Conservation (phyloP, 92 coral and sea anemone genomes). For the Meandrina meandrites region DNA sequence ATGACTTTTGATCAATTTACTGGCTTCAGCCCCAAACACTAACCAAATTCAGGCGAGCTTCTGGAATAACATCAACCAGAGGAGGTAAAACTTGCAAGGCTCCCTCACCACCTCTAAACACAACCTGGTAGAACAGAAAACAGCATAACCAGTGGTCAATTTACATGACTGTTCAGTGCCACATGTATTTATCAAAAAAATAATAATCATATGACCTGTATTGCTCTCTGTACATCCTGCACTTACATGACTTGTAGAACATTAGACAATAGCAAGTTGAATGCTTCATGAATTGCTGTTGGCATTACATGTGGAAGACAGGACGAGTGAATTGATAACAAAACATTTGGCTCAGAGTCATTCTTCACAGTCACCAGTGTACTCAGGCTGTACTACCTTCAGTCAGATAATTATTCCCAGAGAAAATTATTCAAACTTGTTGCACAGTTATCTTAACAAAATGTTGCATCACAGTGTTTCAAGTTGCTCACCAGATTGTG, state of each 20-base stretch:
- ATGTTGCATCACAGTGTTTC: not conserved
- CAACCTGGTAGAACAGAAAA: slow-evolving; percentile 62
- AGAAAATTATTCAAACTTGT: not conserved
- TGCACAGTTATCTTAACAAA: not conserved
- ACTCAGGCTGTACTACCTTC: not conserved
- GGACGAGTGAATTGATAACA: too few species aligned
- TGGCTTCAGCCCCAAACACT: slow-evolving; percentile 11
- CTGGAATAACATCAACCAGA: slow-evolving; percentile 97
- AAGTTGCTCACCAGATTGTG: slow-evolving; percentile 82
- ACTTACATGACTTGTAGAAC: too few species aligned
- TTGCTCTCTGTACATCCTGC: too few species aligned
- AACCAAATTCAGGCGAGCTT: slow-evolving; percentile 97
- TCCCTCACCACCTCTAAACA: slow-evolving; percentile 98
- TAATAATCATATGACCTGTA: too few species aligned
- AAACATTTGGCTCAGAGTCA: not conserved
- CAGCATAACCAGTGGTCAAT: not conserved
- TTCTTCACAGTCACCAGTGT: not conserved
- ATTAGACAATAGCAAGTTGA: too few species aligned
- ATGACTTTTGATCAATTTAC: not conserved
- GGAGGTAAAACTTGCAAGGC: slow-evolving; percentile 98
- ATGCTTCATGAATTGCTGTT: too few species aligned
- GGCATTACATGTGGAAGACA: too few species aligned
- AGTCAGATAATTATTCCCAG: not conserved
- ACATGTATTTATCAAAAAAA: too few species aligned
- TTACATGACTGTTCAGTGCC: too few species aligned